Evolutionary conservation across 1,140 invertebrate species (phyloP).

Genomic region (Tribolium madens): DNA sequence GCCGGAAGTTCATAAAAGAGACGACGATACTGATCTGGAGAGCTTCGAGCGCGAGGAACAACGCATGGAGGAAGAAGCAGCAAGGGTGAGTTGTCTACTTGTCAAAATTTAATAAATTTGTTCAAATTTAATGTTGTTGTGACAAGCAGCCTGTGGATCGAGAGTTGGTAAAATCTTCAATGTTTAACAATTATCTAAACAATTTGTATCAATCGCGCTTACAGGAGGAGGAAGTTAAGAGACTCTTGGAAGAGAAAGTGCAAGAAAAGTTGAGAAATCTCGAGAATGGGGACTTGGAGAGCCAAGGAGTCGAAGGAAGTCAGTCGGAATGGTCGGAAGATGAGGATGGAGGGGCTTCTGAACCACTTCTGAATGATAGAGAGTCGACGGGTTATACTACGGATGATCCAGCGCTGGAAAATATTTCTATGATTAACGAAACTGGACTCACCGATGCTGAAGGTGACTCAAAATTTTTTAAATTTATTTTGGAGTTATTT

Average conservation of each 20-base stretch:
- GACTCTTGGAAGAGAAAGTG: conserved; percentile 67
- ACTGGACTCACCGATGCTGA: conserved; percentile 88
- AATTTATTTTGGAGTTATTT: too few relatives aligned
- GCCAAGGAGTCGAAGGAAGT: conserved; percentile 65
- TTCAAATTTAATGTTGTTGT: background rate
- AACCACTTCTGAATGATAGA: conserved; percentile 68
- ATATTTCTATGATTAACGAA: conserved; percentile 86
- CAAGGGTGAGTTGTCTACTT: conserved; percentile 56
- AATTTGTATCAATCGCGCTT: conserved; percentile 38
- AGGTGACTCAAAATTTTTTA: conserved; percentile 67
- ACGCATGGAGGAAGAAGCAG: conserved; percentile 67
- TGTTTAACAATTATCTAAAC: conserved; percentile 36
- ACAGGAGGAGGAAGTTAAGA: conserved; percentile 70
- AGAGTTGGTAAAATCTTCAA: conserved; percentile 59
- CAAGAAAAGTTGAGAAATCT: conserved; percentile 62
- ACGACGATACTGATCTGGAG: conserved; percentile 64
- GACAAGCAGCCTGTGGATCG: conserved; percentile 58
- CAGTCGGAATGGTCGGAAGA: conserved; percentile 86
- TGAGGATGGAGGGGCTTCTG: conserved; percentile 72
- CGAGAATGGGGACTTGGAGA: conserved; percentile 50
- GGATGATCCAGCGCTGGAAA: conserved; percentile 85
- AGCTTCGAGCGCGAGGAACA: conserved; percentile 69
- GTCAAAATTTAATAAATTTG: background rate
- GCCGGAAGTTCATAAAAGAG: conserved; percentile 55
- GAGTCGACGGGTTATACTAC: conserved; percentile 85